These are phyloP conservation scores for Ophion ventricosus DNA, from an alignment of 2,888 invertebrate species.

Conservation along the genomic window DNA sequence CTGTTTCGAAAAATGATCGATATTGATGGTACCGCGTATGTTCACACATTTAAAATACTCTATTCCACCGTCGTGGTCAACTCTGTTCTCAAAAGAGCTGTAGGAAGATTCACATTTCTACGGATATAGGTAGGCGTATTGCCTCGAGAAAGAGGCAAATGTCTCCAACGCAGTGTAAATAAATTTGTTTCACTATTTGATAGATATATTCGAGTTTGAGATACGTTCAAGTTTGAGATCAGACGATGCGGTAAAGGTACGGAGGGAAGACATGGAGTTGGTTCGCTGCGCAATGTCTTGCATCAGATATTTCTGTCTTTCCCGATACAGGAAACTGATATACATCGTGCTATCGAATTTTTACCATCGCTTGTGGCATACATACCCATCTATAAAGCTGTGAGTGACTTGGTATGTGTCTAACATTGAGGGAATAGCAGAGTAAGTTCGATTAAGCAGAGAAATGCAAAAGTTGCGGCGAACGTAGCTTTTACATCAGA, in stretches of 20 bases:
- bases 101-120: conserved; percentile 23
- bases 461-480: conserved; percentile 27
- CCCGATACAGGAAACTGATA: conserved; percentile 43
- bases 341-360: conserved; percentile 31
- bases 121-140: conserved; percentile 10
- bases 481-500: conserved; percentile 8
- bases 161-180: conserved; percentile 36
- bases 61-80: neutral
- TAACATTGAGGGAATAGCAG: conserved; percentile 30
- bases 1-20: neutral
- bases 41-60: neutral
- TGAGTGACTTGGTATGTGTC: neutral
- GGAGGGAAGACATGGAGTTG: conserved; percentile 8
- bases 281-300: neutral
- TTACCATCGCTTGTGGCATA: too few relatives aligned
- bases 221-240: conserved; percentile 28
- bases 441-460: conserved; percentile 53
- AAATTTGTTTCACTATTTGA: conserved; percentile 30
- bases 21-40: conserved; percentile 6
- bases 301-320: conserved; percentile 39
- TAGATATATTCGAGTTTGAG: neutral
- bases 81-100: neutral
- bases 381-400: neutral
- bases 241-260: conserved; percentile 9
- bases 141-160: conserved; percentile 39